Evolutionary conservation across 2,888 invertebrate species (phyloP).

Genomic region (Lasioglossum zephyrum): DNA sequence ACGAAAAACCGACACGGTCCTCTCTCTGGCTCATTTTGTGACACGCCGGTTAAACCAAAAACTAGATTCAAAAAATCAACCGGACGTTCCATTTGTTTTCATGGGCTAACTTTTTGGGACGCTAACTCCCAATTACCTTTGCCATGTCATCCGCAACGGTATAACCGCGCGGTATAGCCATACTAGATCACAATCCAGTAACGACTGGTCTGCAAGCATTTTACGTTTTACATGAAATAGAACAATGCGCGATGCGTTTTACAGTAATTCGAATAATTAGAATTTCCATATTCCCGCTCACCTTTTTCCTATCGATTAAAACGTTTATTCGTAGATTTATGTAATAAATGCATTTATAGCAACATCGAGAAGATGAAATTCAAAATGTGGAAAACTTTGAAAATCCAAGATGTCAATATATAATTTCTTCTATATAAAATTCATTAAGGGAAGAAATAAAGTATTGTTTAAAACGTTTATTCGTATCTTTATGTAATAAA

Average conservation of each 20-base stretch:
- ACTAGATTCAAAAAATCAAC: background rate
- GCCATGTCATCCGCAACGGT: background rate
- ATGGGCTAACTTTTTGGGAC: background rate
- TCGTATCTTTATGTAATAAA: too few relatives aligned
- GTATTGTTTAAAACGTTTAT: too few relatives aligned
- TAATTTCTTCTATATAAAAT: too few relatives aligned
- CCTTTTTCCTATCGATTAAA: too few relatives aligned
- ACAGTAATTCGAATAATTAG: background rate
- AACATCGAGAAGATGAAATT: too few relatives aligned
- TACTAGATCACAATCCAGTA: background rate
- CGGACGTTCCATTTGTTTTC: background rate
- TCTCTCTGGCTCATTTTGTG: background rate
- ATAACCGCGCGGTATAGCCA: background rate
- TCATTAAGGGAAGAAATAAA: too few relatives aligned
- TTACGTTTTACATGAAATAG: background rate
- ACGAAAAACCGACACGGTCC: constrained; percentile 40
- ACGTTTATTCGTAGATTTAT: too few relatives aligned
- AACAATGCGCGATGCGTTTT: background rate
- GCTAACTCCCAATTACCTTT: background rate
- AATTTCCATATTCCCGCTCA: background rate
- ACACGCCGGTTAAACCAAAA: background rate
- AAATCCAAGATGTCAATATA: too few relatives aligned
- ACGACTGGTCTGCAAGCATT: background rate
- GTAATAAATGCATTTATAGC: too few relatives aligned
- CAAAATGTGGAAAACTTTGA: too few relatives aligned